phyloP scores from a whole-genome alignment of 2,888 invertebrate species.

The Sussaba pulchella region DNA sequence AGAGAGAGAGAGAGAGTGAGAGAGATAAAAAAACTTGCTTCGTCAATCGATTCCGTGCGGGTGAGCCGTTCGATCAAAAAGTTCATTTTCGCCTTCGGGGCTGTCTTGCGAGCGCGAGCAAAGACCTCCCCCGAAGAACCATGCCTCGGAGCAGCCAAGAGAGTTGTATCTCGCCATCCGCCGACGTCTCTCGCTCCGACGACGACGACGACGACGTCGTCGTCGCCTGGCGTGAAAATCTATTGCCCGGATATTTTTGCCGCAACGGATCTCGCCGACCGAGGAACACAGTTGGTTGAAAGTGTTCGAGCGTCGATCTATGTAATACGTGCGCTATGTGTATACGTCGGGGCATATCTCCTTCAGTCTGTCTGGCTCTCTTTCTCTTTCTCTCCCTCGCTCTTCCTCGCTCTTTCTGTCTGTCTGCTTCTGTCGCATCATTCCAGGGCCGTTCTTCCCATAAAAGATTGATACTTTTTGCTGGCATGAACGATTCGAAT shows the following conservation, averaged over 20 bases:
- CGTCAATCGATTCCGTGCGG: constrained; percentile 54
- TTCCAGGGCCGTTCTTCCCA: constrained; percentile 3
- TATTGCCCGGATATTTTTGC: constrained; percentile 52
- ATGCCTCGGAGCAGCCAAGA: constrained; percentile 4
- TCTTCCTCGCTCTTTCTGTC: too few relatives aligned
- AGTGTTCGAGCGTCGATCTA: constrained; percentile 21
- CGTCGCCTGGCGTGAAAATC: constrained; percentile 45
- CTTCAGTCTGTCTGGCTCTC: neutral
- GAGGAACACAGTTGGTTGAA: neutral
- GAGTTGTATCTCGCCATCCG: constrained; percentile 18
- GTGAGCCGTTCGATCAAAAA: constrained; percentile 59
- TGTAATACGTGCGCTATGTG: neutral
- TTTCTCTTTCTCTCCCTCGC: constrained; percentile 8
- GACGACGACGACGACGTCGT: too few relatives aligned
- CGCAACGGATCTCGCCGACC: constrained; percentile 35
- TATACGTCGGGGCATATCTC: neutral
- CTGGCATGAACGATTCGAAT: constrained; percentile 50
- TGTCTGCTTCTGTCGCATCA: too few relatives aligned
- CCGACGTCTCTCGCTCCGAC: constrained; percentile 7
- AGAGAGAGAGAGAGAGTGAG: too few relatives aligned
- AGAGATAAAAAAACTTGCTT: too few relatives aligned
- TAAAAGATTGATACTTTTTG: constrained; percentile 35
- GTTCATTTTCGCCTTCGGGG: constrained; percentile 64
- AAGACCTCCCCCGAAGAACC: neutral
- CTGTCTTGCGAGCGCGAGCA: constrained; percentile 19